These are phyloP conservation scores for Trachops cirrhosus DNA, from an alignment of 2,797 vertebrate genomes.

Conservation along the genomic window DNA sequence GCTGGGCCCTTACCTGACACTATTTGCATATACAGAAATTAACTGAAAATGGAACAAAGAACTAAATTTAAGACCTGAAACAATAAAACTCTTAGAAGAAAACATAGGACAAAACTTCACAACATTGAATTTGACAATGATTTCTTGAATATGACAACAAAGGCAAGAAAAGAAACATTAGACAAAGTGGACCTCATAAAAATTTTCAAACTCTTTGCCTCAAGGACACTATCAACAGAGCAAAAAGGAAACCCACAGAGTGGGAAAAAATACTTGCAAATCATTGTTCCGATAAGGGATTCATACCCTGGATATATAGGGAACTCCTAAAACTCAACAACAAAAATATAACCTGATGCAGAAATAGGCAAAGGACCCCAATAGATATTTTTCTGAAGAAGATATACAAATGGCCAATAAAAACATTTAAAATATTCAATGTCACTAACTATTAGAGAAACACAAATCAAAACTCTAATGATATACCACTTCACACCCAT, in stretches of 20 bases:
- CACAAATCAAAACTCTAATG: background rate
- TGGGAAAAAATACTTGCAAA: background rate
- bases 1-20: background rate
- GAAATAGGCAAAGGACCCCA: background rate
- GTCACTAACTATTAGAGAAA: background rate
- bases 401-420: background rate
- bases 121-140: background rate
- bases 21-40: background rate
- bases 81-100: background rate
- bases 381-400: background rate
- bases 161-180: background rate
- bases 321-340: background rate
- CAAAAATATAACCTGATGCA: background rate
- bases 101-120: background rate
- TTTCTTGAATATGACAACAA: background rate
- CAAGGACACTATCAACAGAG: background rate
- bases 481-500: background rate
- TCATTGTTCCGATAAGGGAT: background rate
- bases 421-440: background rate
- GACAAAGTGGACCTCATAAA: background rate
- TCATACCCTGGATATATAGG: background rate
- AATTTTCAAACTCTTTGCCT: background rate
- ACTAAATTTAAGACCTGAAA: background rate
- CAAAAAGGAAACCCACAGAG: background rate
- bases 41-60: background rate